Percentiles rank a stretch among this genome's conserved stretches.
Evolutionary conservation across 2,888 invertebrate genomes (phyloP).

Genomic region (Electrophaes corylata): DNA sequence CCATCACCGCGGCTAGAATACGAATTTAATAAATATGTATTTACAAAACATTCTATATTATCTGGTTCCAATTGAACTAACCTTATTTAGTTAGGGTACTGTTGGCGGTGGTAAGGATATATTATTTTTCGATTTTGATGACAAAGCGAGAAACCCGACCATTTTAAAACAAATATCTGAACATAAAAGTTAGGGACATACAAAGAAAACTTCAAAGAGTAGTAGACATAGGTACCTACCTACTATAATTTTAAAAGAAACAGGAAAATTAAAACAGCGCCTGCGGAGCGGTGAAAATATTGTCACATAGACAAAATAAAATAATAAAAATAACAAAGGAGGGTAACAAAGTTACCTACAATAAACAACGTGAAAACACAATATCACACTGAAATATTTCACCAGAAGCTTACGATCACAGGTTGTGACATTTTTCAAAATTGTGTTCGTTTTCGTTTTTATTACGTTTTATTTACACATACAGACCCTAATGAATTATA

Average conservation of each 20-base stretch:
- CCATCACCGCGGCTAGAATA: no score
- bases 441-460: slow-evolving; percentile 7
- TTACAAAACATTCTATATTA: no score
- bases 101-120: no score
- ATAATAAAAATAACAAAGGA: slow-evolving; percentile 5
- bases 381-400: slow-evolving; percentile 36
- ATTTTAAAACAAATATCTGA: no score
- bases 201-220: no score
- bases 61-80: no score
- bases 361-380: slow-evolving; percentile 31
- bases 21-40: no score
- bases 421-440: slow-evolving; percentile 28
- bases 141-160: no score
- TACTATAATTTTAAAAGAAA: slow-evolving; percentile 33
- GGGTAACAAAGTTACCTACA: slow-evolving; percentile 27
- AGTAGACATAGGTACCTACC: no score
- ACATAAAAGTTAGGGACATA: no score
- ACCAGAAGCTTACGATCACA: slow-evolving; percentile 29
- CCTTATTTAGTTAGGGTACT: no score
- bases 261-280: slow-evolving; percentile 37
- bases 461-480: background rate
- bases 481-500: background rate
- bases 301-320: slow-evolving; percentile 15
- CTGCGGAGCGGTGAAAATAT: slow-evolving; percentile 29
- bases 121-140: no score